phyloP scores from a whole-genome alignment of 2,888 invertebrate species.

The Pristionchus exspectatus region DNA sequence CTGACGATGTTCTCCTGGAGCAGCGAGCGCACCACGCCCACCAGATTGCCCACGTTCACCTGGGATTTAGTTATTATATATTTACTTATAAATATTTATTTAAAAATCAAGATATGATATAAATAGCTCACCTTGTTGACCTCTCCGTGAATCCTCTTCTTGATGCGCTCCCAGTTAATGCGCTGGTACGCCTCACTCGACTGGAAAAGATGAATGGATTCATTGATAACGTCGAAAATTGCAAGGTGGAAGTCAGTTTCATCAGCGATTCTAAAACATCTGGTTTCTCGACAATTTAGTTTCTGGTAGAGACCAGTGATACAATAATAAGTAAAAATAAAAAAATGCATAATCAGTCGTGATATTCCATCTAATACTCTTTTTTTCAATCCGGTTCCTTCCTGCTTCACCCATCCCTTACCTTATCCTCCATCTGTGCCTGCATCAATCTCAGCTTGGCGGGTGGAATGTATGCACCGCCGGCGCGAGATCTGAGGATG shows the following conservation, averaged over 20 bases:
- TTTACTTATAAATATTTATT: neutral
- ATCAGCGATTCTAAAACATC: no score
- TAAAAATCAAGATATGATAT: no score
- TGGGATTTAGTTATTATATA: neutral
- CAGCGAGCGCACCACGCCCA: constrained; percentile 90
- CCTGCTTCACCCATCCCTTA: constrained; percentile 73
- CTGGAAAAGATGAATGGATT: constrained; percentile 56
- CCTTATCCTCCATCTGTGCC: constrained; percentile 92
- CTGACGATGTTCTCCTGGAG: constrained; percentile 95
- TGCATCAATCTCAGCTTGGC: constrained; percentile 96
- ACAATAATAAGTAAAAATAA: no score
- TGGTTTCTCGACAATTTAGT: no score
- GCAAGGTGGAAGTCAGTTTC: neutral
- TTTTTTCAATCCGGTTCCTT: neutral
- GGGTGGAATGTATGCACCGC: constrained; percentile 94
- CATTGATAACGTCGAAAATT: neutral
- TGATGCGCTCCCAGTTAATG: constrained; percentile 97
- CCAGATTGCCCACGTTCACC: constrained; percentile 93
- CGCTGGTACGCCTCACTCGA: constrained; percentile 92
- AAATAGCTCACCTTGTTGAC: constrained; percentile 88
- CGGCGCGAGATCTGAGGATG: constrained; percentile 69
- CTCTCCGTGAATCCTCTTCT: constrained; percentile 97
- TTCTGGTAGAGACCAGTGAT: no score
- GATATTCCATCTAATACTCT: no score
- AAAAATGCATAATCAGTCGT: no score